Base-by-base conservation (phyloP, 2,888 invertebrate genomes). In the Drosophila phalerata region DNA sequence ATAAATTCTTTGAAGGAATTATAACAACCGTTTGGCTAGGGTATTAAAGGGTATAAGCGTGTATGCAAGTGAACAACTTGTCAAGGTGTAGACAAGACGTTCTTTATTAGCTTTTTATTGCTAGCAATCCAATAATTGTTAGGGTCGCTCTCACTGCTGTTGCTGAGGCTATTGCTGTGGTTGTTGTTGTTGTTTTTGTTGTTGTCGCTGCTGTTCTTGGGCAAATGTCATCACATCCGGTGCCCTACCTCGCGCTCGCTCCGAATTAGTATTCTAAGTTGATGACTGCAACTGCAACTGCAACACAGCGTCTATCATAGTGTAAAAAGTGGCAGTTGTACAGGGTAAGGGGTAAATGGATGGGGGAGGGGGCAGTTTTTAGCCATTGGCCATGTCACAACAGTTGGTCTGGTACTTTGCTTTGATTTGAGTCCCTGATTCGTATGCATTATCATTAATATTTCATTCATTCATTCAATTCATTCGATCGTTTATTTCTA, bases 161-260 rank as follows among this genome's bases (percentile, higher is more conserved):
- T 52, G 51, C 37, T 9, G 34, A 2, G 38, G 37, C 43, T 48
- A 61, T 32, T 32, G n/a, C 10, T 47, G 32, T 17, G 13, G 56
- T 55, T 68, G 56, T 28, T 42, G 57, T 55, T 51, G 52, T 19
- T 53, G 34, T n/a, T 47, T 17, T 11, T 65, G 56, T 25, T 38
- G 55, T 11, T 65, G 56, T 25, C 34, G 55, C 10, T 38, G 17
- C 45, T 37, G 67, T 61, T 58, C 58, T 40, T 77, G 80, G 77
- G 84, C 89, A 88, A 88, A 87, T 87, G 86, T 87, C 85, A 87
- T 74, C 84, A 81, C 86, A 87, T 87, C 86, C 86, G 86, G 86
- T 76, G 74, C 74, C 74, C 77, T 77, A 60, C 65, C 87, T 80
- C 68, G 64, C 70, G 58, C 72, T 81, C 81, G 72, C 65, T 73